A percentile compares a stretch with the other conserved stretches of the same genome.
Conservation (phyloP, 2,113 vertebrate species). For the Noturus placidus region DNA sequence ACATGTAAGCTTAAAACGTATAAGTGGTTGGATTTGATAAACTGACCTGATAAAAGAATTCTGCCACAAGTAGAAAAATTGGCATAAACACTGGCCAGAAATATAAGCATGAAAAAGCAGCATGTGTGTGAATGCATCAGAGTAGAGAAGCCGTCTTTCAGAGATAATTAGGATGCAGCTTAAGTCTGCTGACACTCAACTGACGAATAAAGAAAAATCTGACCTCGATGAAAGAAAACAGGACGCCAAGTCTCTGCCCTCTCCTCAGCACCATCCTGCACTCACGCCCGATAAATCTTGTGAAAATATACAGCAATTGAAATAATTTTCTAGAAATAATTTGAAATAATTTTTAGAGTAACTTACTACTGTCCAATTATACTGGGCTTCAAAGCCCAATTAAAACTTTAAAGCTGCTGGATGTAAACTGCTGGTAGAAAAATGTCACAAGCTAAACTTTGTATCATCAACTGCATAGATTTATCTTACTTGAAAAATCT, state of each 20-base stretch:
- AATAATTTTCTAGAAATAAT: too few relatives aligned
- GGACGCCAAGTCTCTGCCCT: neutral
- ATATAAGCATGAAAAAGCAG: slow-evolving; percentile 40
- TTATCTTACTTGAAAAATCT: neutral
- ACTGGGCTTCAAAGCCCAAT: neutral
- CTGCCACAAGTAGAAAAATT: slow-evolving; percentile 35
- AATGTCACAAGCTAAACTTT: neutral
- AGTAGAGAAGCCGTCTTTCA: neutral
- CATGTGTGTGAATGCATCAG: neutral
- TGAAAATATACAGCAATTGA: slow-evolving; percentile 11
- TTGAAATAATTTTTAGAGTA: too few relatives aligned
- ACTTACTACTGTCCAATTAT: slow-evolving; percentile 5
- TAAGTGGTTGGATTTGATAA: slow-evolving; percentile 21
- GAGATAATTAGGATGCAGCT: slow-evolving; percentile 20
- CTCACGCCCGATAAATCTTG: neutral
- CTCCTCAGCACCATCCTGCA: neutral
- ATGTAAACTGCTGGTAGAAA: neutral
- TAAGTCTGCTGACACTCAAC: neutral
- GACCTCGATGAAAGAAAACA: slow-evolving; percentile 1
- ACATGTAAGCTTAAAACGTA: neutral
- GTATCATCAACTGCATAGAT: neutral
- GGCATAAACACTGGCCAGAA: slow-evolving; percentile 35
- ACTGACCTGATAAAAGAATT: slow-evolving; percentile 35
- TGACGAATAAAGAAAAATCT: slow-evolving; percentile 16
- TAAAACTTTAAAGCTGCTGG: neutral